Conservation (phyloP, 1,140 invertebrate species). For the Dolichoris vasculosae region DNA sequence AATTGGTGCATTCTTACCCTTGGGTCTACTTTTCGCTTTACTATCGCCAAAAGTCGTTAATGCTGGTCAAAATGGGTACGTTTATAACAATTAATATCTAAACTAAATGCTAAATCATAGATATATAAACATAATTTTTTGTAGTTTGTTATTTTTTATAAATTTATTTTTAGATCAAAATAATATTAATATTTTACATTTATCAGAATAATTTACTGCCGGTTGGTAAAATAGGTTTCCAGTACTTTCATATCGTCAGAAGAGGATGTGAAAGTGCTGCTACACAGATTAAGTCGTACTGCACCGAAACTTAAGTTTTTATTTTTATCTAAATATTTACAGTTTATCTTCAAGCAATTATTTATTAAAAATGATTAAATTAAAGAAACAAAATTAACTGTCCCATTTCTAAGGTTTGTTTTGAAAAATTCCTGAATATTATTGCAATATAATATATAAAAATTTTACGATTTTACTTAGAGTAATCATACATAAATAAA, state of each 20-base stretch:
- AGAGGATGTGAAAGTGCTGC: conserved; percentile 43
- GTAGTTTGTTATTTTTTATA: background rate
- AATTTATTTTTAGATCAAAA: background rate
- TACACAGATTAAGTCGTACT: background rate
- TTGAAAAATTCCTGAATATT: no score
- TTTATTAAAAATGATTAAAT: background rate
- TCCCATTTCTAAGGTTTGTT: no score
- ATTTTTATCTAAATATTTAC: background rate
- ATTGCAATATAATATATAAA: no score
- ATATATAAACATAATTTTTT: background rate
- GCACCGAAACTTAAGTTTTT: background rate
- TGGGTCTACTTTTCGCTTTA: conserved; percentile 70
- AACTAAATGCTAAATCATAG: no score
- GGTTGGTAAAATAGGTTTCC: conserved; percentile 47
- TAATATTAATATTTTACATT: background rate
- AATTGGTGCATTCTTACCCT: conserved; percentile 68
- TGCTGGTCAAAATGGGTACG: conserved; percentile 60
- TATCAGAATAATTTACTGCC: conserved; percentile 23
- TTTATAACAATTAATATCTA: conserved; percentile 56
- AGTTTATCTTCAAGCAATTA: background rate
- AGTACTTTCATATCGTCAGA: conserved; percentile 21
- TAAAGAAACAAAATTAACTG: background rate
- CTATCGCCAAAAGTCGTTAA: conserved; percentile 65
- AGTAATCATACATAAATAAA: no score
- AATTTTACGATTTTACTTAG: no score